Evolutionary conservation across 2,797 vertebrate genomes (phyloP).

Genomic region (Myotis myotis): DNA sequence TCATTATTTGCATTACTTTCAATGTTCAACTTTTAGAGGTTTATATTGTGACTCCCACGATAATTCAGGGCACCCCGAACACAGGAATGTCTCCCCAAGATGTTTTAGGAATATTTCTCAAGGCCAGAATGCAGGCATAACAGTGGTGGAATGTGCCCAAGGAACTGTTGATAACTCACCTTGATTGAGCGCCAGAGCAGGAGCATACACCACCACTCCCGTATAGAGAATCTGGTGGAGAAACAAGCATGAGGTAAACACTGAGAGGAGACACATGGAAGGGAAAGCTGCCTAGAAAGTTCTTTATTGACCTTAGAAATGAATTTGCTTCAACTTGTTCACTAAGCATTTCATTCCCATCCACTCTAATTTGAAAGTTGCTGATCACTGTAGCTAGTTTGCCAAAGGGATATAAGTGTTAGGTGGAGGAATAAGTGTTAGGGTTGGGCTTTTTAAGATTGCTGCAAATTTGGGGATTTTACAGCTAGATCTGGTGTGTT

Average conservation of each 20-base stretch:
- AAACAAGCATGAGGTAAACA: neutral
- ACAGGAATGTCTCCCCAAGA: neutral
- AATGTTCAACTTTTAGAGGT: neutral
- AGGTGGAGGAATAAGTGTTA: neutral
- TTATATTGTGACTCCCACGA: neutral
- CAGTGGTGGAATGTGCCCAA: neutral
- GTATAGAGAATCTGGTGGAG: constrained; percentile 89
- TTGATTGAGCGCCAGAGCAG: constrained; percentile 92
- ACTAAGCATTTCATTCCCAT: neutral
- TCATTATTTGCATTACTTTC: neutral
- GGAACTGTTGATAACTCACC: constrained; percentile 78
- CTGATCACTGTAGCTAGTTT: neutral
- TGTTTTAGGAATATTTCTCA: neutral
- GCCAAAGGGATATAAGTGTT: neutral
- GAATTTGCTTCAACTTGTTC: neutral
- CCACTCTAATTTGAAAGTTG: neutral
- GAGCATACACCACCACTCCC: constrained; percentile 91
- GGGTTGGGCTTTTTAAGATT: neutral
- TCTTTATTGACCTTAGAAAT: neutral
- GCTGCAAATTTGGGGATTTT: neutral
- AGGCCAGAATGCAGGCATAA: neutral
- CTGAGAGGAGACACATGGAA: neutral
- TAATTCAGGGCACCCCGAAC: neutral
- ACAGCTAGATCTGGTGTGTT: neutral
- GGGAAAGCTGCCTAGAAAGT: neutral